Evolutionary conservation across 2,888 invertebrate species (phyloP).

Genomic region (Flexamia atlantica): DNA sequence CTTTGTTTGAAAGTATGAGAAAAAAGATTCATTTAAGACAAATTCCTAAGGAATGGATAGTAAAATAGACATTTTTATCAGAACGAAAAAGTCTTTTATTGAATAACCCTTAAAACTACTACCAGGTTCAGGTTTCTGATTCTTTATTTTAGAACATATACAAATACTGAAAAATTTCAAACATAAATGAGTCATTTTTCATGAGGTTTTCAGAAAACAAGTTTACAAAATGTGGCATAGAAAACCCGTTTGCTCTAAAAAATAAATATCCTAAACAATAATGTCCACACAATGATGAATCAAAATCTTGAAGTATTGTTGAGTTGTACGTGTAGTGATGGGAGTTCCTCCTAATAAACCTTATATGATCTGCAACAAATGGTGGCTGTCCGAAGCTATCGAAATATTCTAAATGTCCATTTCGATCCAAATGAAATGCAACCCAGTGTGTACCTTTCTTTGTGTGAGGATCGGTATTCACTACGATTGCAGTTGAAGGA

Average conservation of each 20-base stretch:
- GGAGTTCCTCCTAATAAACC: not conserved
- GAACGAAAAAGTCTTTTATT: too few species aligned
- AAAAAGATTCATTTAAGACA: too few species aligned
- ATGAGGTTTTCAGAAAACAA: not conserved
- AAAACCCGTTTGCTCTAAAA: not conserved
- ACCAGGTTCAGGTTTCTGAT: too few species aligned
- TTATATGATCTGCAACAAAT: not conserved
- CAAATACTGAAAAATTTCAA: not conserved
- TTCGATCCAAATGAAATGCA: not conserved
- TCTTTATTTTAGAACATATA: not conserved
- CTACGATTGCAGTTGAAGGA: too few species aligned
- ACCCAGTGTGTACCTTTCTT: slow-evolving; percentile 14
- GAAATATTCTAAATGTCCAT: not conserved
- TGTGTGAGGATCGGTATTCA: slow-evolving; percentile 18
- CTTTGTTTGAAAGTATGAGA: too few species aligned
- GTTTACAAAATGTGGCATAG: not conserved
- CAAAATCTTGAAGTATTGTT: too few species aligned
- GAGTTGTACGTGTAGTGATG: too few species aligned
- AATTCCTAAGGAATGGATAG: too few species aligned
- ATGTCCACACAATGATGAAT: too few species aligned
- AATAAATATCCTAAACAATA: too few species aligned
- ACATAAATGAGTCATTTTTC: slow-evolving; percentile 10
- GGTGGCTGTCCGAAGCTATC: slow-evolving; percentile 8
- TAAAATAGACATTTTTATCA: too few species aligned
- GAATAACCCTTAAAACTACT: too few species aligned